These are phyloP conservation scores for Eulithis prunata DNA, from an alignment of 2,888 invertebrate genomes.

Conservation along the genomic window DNA sequence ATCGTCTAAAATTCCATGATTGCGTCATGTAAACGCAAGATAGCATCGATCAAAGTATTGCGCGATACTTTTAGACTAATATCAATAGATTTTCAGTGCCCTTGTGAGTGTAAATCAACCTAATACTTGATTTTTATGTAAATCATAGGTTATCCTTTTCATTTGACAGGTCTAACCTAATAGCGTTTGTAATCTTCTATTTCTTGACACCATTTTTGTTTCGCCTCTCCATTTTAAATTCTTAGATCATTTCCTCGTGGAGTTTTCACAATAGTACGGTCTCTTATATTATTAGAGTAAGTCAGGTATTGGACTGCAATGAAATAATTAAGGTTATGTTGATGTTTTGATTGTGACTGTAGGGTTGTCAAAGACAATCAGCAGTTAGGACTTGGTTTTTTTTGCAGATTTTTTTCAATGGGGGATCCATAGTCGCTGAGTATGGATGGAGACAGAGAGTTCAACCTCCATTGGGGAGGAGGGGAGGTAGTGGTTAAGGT, in stretches of 20 bases:
- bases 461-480: conserved; percentile 77
- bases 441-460: conserved; percentile 73
- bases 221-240: conserved; percentile 60
- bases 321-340: conserved; percentile 77
- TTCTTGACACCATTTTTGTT: conserved; percentile 81
- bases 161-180: conserved; percentile 80
- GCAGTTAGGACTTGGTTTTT: conserved; percentile 1
- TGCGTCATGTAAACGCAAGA: conserved; percentile 78
- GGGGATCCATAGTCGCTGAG: conserved; percentile 44
- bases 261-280: conserved; percentile 21
- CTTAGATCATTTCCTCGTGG: conserved; percentile 45
- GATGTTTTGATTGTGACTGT: conserved; percentile 78
- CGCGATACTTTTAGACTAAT: conserved; percentile 11
- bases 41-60: conserved; percentile 46
- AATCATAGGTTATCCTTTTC: conserved; percentile 64
- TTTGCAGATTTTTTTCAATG: conserved; percentile 43
- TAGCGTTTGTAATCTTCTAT: conserved; percentile 53
- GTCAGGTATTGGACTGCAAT: conserved; percentile 23
- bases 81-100: conserved; percentile 12
- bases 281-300: conserved; percentile 5
- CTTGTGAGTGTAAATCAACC: conserved; percentile 41
- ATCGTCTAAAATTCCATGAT: conserved; percentile 72
- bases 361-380: conserved; percentile 37
- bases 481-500: conserved; percentile 76
- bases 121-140: conserved; percentile 44